Percentiles rank a stretch among this genome's conserved stretches.
These are phyloP conservation scores for Drosophila navojoa DNA, from an alignment of 1,140 invertebrate species.

Conservation along the genomic window DNA sequence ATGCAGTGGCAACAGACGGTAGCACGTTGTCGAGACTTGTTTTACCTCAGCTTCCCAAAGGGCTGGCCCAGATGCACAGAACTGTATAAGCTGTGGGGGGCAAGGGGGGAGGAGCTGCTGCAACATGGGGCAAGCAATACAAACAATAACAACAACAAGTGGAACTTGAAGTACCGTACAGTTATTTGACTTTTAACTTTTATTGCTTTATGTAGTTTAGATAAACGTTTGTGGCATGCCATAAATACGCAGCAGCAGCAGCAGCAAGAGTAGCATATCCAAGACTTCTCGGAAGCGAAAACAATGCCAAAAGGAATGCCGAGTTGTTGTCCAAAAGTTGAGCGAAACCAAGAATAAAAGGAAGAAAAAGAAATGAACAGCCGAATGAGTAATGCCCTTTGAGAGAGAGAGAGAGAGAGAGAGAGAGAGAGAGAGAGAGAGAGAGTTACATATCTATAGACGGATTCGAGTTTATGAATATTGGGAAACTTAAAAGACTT, in stretches of 20 bases:
- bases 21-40: conserved; percentile 40
- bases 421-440: no score
- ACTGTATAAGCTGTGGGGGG: no score
- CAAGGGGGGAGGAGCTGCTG: no score
- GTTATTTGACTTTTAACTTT: conserved; percentile 82
- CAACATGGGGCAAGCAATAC: conserved; percentile 19
- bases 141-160: conserved; percentile 30
- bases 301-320: conserved; percentile 57
- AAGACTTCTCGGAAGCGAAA: conserved; percentile 35
- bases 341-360: conserved; percentile 16
- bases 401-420: not conserved
- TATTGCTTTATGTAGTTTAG: conserved; percentile 82
- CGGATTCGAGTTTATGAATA: no score
- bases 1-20: conserved; percentile 12
- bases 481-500: no score
- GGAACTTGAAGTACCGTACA: conserved; percentile 63
- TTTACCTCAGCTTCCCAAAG: conserved; percentile 40
- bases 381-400: not conserved
- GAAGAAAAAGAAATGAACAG: not conserved
- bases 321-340: conserved; percentile 23
- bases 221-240: conserved; percentile 81
- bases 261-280: conserved; percentile 18
- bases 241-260: conserved; percentile 64
- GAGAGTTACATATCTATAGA: no score
- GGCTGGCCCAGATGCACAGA: conserved; percentile 14